Conservation (phyloP, 2,113 vertebrate species). For the Neopipo cinnamomea region DNA sequence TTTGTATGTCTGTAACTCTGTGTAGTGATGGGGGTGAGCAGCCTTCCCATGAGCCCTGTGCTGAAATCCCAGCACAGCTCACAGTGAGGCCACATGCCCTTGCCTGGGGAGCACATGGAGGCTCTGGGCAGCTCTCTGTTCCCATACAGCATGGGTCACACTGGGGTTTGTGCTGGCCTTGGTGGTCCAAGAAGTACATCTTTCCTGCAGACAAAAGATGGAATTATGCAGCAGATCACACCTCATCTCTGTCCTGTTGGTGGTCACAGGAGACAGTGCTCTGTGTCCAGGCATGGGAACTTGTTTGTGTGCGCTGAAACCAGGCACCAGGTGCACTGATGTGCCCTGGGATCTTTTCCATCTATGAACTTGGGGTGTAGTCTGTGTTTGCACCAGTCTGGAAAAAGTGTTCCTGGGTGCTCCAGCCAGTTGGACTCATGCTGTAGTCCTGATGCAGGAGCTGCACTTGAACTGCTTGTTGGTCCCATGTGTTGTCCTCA, state of each 20-base stretch:
- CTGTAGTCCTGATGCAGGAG: background rate
- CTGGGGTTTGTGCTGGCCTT: background rate
- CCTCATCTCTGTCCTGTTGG: background rate
- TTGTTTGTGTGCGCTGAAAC: background rate
- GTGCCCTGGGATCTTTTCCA: background rate
- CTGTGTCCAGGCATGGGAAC: accelerated
- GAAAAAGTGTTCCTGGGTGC: background rate
- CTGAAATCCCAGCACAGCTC: background rate
- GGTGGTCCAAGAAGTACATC: background rate
- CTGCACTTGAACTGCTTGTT: background rate
- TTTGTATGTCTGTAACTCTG: background rate
- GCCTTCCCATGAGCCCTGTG: background rate
- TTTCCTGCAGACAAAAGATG: background rate
- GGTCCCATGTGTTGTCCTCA: background rate
- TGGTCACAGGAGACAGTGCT: background rate
- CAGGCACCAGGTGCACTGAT: background rate
- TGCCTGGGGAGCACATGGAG: background rate
- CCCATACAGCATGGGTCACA: accelerated
- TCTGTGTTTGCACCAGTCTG: background rate
- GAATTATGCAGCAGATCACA: background rate
- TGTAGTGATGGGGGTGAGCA: background rate
- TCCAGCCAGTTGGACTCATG: accelerated
- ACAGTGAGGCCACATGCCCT: accelerated
- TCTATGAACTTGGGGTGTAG: accelerated
- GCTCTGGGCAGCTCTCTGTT: background rate